These are phyloP conservation scores for Pygoscelis antarcticus DNA, from an alignment of 2,113 vertebrate species.

Conservation along the genomic window DNA sequence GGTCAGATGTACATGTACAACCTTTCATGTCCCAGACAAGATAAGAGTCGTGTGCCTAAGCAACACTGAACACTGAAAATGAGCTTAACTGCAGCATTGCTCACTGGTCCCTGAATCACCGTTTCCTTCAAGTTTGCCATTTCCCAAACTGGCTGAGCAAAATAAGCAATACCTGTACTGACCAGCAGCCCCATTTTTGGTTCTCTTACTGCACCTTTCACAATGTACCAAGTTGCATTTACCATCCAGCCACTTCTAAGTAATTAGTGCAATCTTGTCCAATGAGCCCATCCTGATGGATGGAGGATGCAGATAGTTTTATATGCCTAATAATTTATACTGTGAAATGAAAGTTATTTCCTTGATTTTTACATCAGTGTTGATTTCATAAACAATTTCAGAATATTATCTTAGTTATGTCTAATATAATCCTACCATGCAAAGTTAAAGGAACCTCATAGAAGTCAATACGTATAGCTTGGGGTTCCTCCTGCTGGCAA, in stretches of 20 bases:
- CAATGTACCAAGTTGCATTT: not conserved
- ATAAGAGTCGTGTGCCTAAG: not conserved
- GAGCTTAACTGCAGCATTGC: not conserved
- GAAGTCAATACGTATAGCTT: not conserved
- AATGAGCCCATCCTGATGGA: not conserved
- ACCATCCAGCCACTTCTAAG: not conserved
- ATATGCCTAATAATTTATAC: not conserved
- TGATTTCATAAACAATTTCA: not conserved
- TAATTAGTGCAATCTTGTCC: not conserved
- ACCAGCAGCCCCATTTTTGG: not conserved
- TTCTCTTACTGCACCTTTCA: not conserved
- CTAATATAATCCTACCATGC: not conserved
- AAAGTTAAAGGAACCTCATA: not conserved
- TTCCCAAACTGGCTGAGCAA: not conserved
- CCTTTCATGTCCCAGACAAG: not conserved
- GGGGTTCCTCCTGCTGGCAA: not conserved
- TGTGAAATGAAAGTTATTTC: not conserved
- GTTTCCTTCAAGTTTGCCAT: not conserved
- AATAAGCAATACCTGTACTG: not conserved
- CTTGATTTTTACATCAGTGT: not conserved
- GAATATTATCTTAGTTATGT: not conserved
- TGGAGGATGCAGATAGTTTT: not conserved
- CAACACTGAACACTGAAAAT: not conserved
- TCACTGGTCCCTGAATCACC: not conserved
- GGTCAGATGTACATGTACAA: not conserved